Conservation (phyloP, 2,113 vertebrate species). For the Rattus norvegicus region GRCr8 NC_086035.1:59038001-59038500, state of each 20-base stretch:
- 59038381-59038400: background rate
- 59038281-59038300: background rate
- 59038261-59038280: background rate
- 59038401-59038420: background rate
- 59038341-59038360: background rate
- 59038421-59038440: background rate
- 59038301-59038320: background rate
- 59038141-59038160: background rate
- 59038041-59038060: background rate
- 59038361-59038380: background rate
- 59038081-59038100: background rate
- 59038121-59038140: background rate
- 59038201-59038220: background rate
- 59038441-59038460: background rate
- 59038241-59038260: background rate
- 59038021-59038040: background rate
- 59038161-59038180: background rate
- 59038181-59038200: background rate
- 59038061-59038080: background rate
- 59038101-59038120: background rate
- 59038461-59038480: background rate
- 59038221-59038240: background rate
- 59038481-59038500: background rate
- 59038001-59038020: background rate
- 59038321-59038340: background rate